Base-by-base conservation (phyloP, 2,888 invertebrate genomes). In the Heliconius ethilla region DNA sequence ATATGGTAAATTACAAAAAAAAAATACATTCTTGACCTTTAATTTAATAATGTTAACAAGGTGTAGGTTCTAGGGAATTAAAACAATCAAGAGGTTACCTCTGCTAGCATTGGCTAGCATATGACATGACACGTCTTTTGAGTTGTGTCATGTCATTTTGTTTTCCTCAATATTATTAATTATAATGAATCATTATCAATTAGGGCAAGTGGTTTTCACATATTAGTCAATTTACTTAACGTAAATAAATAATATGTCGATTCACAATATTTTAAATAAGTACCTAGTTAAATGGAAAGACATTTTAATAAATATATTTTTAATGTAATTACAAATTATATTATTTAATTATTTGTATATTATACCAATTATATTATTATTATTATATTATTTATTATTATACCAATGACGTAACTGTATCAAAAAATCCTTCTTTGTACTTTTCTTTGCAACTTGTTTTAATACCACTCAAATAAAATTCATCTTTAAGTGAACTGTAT, bases 11-110 rank as follows among this genome's bases (percentile, higher is more conserved):
- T 25, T 13, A 72, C 29, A 13, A 9, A 33, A 59, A 33, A 59
- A 69, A 25, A 3, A 2, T 25, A 69, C 40, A 55, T 29, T 25
- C 72, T 33, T 59, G 72, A 72, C 72, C 72, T 72, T 72, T 59
- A n/a, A 72, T 72, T 72, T 59, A 72, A 33, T 29, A 33, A 72
- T 72, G 72, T 72, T 33, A 72, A 72, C 33, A 59, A 72, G 55
- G 29, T 29, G 70, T 10, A 59, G 9, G 13, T 15, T 33, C 33
- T 59, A 59, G 59, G 11, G 15, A 69, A 59, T 72, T 59, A 59
- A n/a, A 33, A 72, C 72, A 11, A 59, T 59, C 55, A 59, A 55
- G 37, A 40, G 22, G 22, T 27, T 55, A 55, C 55, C 18, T 18
- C 45, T 22, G 9, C 11, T 22, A 59, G n/a, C 22, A 33, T 66